These are phyloP conservation scores for Merluccius polli DNA, from an alignment of 2,797 vertebrate species.

Conservation along the genomic window DNA sequence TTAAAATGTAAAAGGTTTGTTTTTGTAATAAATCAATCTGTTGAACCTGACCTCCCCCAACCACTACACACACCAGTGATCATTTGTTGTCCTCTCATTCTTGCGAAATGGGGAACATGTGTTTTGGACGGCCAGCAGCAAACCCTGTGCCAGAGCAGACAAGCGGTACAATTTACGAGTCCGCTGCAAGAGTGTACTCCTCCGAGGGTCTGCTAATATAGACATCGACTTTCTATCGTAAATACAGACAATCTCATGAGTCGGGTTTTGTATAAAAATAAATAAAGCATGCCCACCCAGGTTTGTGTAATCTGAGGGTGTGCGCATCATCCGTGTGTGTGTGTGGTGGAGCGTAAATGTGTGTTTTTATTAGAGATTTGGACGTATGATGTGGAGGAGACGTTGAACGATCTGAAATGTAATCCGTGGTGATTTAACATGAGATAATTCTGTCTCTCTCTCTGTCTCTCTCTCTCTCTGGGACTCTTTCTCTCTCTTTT, in stretches of 20 bases:
- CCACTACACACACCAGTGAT: not conserved
- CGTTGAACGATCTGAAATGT: not conserved
- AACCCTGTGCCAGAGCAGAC: not conserved
- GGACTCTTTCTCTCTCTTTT: too few species aligned
- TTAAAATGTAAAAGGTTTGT: not conserved
- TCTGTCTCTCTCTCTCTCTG: too few species aligned
- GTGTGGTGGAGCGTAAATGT: too few species aligned
- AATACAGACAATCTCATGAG: not conserved
- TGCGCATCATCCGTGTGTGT: not conserved
- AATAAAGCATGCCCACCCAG: not conserved
- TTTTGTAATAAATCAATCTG: not conserved
- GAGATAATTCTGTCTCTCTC: not conserved
- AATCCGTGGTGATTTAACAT: not conserved
- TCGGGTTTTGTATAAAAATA: not conserved
- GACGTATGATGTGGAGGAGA: not conserved
- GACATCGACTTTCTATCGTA: not conserved
- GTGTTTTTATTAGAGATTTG: too few species aligned
- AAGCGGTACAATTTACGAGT: not conserved
- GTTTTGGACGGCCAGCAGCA: not conserved
- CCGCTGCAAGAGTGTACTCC: not conserved
- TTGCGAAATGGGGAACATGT: not conserved
- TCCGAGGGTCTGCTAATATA: not conserved
- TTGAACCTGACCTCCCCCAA: not conserved
- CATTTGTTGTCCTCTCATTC: constrained; percentile 1
- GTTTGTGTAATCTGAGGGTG: not conserved